Conservation (phyloP, 2,888 invertebrate genomes). For the Acronicta alni region DNA sequence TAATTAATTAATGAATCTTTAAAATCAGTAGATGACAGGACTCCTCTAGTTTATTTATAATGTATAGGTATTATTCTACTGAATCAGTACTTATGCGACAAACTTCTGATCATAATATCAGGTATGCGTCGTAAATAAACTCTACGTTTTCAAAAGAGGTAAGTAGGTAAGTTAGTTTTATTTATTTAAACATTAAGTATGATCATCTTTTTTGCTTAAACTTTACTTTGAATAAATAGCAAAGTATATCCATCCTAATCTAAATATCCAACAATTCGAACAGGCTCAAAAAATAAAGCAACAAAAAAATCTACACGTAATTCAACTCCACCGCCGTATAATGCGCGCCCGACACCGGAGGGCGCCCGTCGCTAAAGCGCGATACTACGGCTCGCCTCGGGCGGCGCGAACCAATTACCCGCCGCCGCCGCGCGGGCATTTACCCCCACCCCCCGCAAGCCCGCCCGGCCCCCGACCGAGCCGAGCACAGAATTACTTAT, state of each 20-base stretch:
- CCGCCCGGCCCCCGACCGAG: slow-evolving; percentile 64
- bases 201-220: too few relatives aligned
- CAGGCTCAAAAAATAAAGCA: slow-evolving; percentile 20
- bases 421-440: slow-evolving; percentile 85
- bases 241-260: slow-evolving; percentile 22
- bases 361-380: slow-evolving; percentile 89
- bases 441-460: slow-evolving; percentile 76
- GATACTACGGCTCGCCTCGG: slow-evolving; percentile 89
- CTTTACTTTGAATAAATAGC: background rate
- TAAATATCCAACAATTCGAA: slow-evolving; percentile 21
- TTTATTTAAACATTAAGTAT: too few relatives aligned
- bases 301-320: slow-evolving; percentile 52
- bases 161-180: too few relatives aligned
- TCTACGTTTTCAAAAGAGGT: too few relatives aligned
- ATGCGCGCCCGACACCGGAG: slow-evolving; percentile 85
- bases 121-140: too few relatives aligned
- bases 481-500: slow-evolving; percentile 79
- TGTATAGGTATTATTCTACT: too few relatives aligned
- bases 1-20: too few relatives aligned
- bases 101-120: too few relatives aligned
- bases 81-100: too few relatives aligned
- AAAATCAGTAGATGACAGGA: too few relatives aligned
- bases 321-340: slow-evolving; percentile 68
- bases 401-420: slow-evolving; percentile 90
- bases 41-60: too few relatives aligned